phyloP scores from a whole-genome alignment of 2,797 vertebrate genomes.

The Paratrypauchen microcephalus region DNA sequence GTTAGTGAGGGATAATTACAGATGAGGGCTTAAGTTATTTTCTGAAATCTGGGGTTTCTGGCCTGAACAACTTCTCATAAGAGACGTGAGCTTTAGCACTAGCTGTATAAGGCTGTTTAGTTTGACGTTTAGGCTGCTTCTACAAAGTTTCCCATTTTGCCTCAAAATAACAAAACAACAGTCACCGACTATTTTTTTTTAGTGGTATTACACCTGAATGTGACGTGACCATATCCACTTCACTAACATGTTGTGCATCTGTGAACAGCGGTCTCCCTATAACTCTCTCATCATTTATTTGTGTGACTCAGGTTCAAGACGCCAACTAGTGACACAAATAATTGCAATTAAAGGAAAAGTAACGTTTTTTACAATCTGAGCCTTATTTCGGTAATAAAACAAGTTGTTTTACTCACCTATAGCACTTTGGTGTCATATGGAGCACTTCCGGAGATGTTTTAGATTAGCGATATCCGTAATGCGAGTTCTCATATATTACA shows the following conservation, averaged over 20 bases:
- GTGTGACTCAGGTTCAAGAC: slow-evolving; percentile 2
- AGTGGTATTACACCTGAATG: not conserved
- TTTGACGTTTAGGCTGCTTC: not conserved
- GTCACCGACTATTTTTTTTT: too few species aligned
- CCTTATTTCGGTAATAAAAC: too few species aligned
- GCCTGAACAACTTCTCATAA: slow-evolving; percentile 29
- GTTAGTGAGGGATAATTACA: slow-evolving; percentile 55
- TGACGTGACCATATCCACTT: not conserved
- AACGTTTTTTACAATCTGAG: too few species aligned
- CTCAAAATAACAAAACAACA: not conserved
- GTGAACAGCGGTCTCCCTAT: not conserved
- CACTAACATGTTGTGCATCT: not conserved
- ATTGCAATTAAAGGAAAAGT: too few species aligned
- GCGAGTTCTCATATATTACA: too few species aligned
- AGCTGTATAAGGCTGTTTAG: slow-evolving; percentile 6
- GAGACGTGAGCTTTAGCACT: slow-evolving; percentile 27
- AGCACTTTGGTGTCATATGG: too few species aligned
- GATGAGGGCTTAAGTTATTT: slow-evolving; percentile 43
- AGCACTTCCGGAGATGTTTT: too few species aligned
- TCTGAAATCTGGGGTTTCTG: slow-evolving; percentile 49
- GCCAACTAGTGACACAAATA: not conserved
- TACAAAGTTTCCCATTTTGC: not conserved
- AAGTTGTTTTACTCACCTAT: too few species aligned
- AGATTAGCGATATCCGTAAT: too few species aligned
- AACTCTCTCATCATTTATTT: not conserved